Conservation (phyloP, 2,888 invertebrate genomes). For the Palloptera scutellata region DNA sequence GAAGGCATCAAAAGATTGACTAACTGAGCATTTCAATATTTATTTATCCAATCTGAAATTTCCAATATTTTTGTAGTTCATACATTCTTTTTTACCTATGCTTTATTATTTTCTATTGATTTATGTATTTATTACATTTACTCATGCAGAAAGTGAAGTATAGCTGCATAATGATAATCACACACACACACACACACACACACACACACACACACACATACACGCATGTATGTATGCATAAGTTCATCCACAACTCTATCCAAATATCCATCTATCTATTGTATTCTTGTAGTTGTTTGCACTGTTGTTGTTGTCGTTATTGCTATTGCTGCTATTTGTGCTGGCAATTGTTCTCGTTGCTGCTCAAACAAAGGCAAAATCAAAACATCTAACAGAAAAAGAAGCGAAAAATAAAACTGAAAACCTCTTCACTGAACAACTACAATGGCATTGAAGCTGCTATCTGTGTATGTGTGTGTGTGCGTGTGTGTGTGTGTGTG, state of each 20-base stretch:
- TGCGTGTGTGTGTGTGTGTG: neutral
- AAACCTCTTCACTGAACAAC: constrained; percentile 29
- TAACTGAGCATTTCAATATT: no score
- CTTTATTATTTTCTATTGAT: no score
- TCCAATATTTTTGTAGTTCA: no score
- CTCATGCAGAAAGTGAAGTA: no score
- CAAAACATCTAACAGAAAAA: constrained; percentile 1
- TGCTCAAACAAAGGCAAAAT: constrained; percentile 27
- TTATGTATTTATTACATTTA: no score
- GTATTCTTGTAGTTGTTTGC: neutral
- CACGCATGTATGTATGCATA: neutral
- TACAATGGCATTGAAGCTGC: constrained; percentile 36
- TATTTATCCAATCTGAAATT: no score
- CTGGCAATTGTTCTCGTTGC: neutral
- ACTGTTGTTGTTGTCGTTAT: neutral
- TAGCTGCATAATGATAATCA: no score
- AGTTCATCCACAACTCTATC: constrained; percentile 1
- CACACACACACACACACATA: neutral
- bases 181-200: neutral
- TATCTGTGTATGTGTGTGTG: neutral
- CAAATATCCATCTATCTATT: no score
- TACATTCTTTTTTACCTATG: no score
- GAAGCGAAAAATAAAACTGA: constrained; percentile 9
- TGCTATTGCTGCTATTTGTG: constrained; percentile 1
- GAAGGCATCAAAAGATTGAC: no score